Evolutionary conservation across 2,113 vertebrate genomes (phyloP), one percentile per base, ranked within the genome.

Genomic region (Rhinoptilus africanus): DNA sequence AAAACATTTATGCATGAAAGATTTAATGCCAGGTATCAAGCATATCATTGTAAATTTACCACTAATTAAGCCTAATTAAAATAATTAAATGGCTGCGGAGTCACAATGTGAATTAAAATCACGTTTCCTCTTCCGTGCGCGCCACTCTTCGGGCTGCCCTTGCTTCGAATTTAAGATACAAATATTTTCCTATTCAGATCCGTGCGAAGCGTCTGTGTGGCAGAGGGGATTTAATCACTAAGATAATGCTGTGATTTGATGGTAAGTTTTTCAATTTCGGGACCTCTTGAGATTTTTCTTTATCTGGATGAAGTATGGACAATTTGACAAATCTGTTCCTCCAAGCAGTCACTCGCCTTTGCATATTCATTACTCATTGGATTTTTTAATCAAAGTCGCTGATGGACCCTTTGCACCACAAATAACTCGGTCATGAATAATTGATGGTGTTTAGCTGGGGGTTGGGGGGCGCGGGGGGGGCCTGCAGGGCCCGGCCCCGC

Each of bases 11-110:
- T 99, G 98, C 98, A 98, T 98, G 98, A 98, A 98, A 99, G 99
- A 99, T 99, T 99, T 99, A 99, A 99, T 99, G 98, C 98, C 98
- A 99, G 98, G 99, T 99, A 99, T 99, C 99, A 98, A 98, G 98
- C 98, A 98, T 98, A 99, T 99, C 99, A 98, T 99, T 99, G 99
- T 99, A 99, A 99, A 99, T 99, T 98, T 98, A 98, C 98, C 98
- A 99, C 98, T 99, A 99, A 99, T 99, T 99, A 99, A 98, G 98
- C 98, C 99, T 99, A 98, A 99, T 99, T 99, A 99, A 99, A 99
- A 99, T 98, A 98, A 98, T 98, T 98, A 99, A 99, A 99, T 98
- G 98, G 98, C 98, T 98, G 98, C 79, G 69, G 98, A 99, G 98
- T 98, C 98, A 98, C 97, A 96, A 97, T 96, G 98, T 97, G 97